Evolutionary conservation across 1,140 invertebrate species (phyloP).

Genomic region (Bombus affinis): DNA sequence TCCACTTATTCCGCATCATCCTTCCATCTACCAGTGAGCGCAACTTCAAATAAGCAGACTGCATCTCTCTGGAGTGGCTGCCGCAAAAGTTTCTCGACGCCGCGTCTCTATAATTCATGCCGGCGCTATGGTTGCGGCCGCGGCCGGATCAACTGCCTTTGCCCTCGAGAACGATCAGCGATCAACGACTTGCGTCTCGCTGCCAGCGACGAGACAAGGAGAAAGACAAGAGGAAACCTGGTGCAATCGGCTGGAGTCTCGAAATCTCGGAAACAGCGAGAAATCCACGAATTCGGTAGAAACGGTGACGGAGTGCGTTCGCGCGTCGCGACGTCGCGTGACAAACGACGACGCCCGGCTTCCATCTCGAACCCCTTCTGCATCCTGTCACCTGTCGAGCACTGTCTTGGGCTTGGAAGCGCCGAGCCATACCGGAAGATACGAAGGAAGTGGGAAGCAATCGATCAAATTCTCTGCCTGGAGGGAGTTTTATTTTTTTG

Average conservation of each 20-base stretch:
- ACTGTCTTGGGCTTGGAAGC: slow-evolving; percentile 5
- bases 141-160: not conserved
- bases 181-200: not conserved
- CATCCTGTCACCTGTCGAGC: slow-evolving; percentile 18
- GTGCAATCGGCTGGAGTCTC: not conserved
- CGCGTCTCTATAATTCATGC: slow-evolving; percentile 46
- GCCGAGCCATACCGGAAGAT: not conserved
- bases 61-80: slow-evolving; percentile 13
- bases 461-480: slow-evolving; percentile 46
- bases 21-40: slow-evolving; percentile 25
- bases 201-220: not conserved
- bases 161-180: slow-evolving; percentile 6
- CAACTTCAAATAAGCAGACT: slow-evolving; percentile 26
- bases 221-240: not conserved
- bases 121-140: not conserved
- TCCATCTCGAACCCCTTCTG: not conserved
- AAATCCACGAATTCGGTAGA: slow-evolving; percentile 50
- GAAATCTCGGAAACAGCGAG: slow-evolving; percentile 50
- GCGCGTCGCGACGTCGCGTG: slow-evolving; percentile 45
- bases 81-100: slow-evolving; percentile 31
- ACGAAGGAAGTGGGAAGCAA: slow-evolving; percentile 30
- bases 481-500: not conserved
- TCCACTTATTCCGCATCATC: slow-evolving; percentile 6
- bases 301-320: slow-evolving; percentile 1
- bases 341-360: slow-evolving; percentile 62